Base-by-base conservation (phyloP, 2,113 vertebrate species). In the Pao palembangensis region DNA sequence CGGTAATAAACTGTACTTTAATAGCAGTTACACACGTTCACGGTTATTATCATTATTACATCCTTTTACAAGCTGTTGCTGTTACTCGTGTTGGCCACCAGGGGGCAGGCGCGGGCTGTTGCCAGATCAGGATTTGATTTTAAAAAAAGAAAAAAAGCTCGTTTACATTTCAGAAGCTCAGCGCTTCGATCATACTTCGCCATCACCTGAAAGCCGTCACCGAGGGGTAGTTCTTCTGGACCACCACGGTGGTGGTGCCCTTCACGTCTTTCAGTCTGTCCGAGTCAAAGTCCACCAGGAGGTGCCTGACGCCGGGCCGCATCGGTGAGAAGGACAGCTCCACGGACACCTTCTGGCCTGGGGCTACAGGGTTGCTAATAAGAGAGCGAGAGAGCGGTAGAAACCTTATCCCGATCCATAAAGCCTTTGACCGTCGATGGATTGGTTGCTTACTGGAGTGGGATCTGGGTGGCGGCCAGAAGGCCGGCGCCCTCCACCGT, bases 221-320 rank as follows among this genome's bases (percentile, higher is more conserved):
- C 3, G 18, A 0, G 34, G 18, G 6, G 3, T 0, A 19, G 51
- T 17, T 79, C 60, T 63, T 82, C 53, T 3, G 55, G 38, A 93
- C 88, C 14, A 91, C 78, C 25, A 93, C 17, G 5, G 81, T 84
- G 44, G 84, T 63, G 16, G 63, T 76, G 53, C 92, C 92, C 67
- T 91, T 92, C 19, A 91, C 89, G 2, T 91, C 88, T 66, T 52
- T 88, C 61, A 92, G 88, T 44, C 75, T 61, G 73, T 92, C 88
- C 0, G 89, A 88, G 73, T 92, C 88, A 56, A 93, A 93, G 84
- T 90, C 91, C 58, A 93, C 91, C 51, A 93, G 59, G 14, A 93
- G 82, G 62, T 85, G 89, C 53, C 82, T 88, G 52, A 91, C 58
- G 6, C 91, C 92, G 0, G 64, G 47, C 31, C 89, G 80, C 21